Conservation (phyloP, 2,113 vertebrate species). For the Coptodon rendalli region DNA sequence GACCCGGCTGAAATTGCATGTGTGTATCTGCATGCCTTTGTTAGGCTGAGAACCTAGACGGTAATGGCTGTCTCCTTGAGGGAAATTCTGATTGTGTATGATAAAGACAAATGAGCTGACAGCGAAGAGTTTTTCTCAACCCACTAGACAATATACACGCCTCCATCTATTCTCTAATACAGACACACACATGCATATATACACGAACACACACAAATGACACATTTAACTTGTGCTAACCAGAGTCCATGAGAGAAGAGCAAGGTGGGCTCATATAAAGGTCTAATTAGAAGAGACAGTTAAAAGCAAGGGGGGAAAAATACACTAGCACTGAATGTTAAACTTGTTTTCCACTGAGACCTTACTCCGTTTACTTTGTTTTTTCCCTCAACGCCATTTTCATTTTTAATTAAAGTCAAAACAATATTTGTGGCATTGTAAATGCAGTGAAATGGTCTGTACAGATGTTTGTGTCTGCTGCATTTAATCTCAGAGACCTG, state of each 20-base stretch:
- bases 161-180: neutral
- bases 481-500: neutral
- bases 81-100: conserved; percentile 40
- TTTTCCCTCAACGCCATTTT: neutral
- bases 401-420: conserved; percentile 23
- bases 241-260: conserved; percentile 40
- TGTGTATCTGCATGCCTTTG: neutral
- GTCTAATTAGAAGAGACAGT: conserved; percentile 51
- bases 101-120: conserved; percentile 67
- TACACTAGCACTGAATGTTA: conserved; percentile 23
- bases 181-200: neutral
- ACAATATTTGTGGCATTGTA: neutral
- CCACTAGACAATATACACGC: conserved; percentile 46
- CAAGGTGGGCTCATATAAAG: conserved; percentile 35
- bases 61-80: conserved; percentile 47
- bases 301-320: conserved; percentile 35
- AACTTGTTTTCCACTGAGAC: conserved; percentile 3
- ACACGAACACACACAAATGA: neutral
- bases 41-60: conserved; percentile 22
- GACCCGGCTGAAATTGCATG: neutral
- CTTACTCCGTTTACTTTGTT: neutral
- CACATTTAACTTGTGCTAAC: conserved; percentile 39
- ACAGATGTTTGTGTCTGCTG: neutral
- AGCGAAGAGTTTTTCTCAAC: conserved; percentile 41
- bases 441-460: neutral